A percentile compares a stretch with the other conserved stretches of the same genome.
Evolutionary conservation across 2,888 invertebrate species (phyloP).

Genomic region (Meganola albula): DNA sequence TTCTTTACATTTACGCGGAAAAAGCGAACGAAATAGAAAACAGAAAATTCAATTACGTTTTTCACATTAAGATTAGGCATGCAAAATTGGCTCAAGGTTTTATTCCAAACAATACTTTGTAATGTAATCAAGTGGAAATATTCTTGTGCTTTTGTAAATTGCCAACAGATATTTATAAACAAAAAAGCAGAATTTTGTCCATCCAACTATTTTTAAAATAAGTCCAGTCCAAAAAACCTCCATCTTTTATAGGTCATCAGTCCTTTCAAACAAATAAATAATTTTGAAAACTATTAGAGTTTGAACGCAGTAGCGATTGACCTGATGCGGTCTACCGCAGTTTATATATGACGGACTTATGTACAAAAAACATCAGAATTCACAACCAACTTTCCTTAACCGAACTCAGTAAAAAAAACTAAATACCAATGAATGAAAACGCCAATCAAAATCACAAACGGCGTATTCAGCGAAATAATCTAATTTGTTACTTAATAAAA

Average conservation of each 20-base stretch:
- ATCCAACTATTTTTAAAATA: too few species aligned
- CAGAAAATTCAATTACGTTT: slow-evolving; percentile 62
- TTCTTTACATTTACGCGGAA: slow-evolving; percentile 21
- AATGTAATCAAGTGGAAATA: slow-evolving; percentile 32
- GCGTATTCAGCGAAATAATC: slow-evolving; percentile 26
- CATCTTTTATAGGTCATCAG: too few species aligned
- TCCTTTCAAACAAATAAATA: too few species aligned
- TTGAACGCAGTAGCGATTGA: too few species aligned
- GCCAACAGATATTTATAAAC: neutral
- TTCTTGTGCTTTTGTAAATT: slow-evolving; percentile 24
- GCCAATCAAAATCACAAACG: slow-evolving; percentile 23
- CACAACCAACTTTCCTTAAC: too few species aligned
- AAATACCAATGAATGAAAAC: slow-evolving; percentile 8
- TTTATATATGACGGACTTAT: too few species aligned
- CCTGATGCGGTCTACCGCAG: too few species aligned
- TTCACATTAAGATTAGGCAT: slow-evolving; percentile 69
- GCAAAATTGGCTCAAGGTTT: slow-evolving; percentile 62
- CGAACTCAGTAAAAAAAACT: too few species aligned
- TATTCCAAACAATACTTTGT: slow-evolving; percentile 42
- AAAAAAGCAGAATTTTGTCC: too few species aligned
- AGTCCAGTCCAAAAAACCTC: too few species aligned
- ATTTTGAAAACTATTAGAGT: too few species aligned
- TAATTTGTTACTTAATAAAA: slow-evolving; percentile 38
- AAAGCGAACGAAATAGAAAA: slow-evolving; percentile 41
- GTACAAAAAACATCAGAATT: too few species aligned